Evolutionary conservation across 2,113 vertebrate species (phyloP).

Genomic region (Hypanus sabinus): DNA sequence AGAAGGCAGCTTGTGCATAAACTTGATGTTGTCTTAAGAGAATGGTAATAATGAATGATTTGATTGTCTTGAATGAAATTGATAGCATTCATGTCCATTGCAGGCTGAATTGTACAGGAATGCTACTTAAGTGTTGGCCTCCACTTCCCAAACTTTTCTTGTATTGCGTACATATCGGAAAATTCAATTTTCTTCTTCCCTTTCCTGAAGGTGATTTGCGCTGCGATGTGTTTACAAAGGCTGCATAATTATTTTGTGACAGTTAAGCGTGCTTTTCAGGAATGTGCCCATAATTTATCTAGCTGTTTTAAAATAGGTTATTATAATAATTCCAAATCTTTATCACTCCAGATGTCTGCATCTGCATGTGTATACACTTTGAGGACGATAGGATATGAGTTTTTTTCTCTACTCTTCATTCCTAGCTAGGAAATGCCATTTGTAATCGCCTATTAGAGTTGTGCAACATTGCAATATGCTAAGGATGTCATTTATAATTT

Average conservation of each 20-base stretch:
- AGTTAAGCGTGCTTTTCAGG: not conserved
- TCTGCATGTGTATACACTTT: not conserved
- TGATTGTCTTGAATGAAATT: not conserved
- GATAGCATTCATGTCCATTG: not conserved
- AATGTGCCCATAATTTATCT: not conserved
- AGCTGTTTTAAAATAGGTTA: not conserved
- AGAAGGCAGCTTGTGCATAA: not conserved
- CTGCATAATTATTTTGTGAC: not conserved
- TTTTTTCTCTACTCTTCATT: not conserved
- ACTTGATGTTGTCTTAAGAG: not conserved
- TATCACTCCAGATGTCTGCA: not conserved
- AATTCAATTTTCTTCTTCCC: not conserved
- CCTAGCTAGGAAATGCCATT: not conserved
- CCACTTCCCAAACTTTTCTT: slow-evolving; percentile 9
- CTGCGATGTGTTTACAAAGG: not conserved
- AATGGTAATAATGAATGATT: not conserved
- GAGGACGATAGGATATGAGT: not conserved
- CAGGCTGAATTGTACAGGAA: not conserved
- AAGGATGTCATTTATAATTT: not conserved
- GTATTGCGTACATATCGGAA: not conserved
- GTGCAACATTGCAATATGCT: not conserved
- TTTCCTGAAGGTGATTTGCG: not conserved
- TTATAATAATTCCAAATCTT: not conserved
- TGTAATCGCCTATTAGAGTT: not conserved
- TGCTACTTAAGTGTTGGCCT: not conserved